A percentile compares a stretch with the other conserved stretches of the same genome.
Conservation (phyloP, 2,888 invertebrate species). For the Epirrita christyi region DNA sequence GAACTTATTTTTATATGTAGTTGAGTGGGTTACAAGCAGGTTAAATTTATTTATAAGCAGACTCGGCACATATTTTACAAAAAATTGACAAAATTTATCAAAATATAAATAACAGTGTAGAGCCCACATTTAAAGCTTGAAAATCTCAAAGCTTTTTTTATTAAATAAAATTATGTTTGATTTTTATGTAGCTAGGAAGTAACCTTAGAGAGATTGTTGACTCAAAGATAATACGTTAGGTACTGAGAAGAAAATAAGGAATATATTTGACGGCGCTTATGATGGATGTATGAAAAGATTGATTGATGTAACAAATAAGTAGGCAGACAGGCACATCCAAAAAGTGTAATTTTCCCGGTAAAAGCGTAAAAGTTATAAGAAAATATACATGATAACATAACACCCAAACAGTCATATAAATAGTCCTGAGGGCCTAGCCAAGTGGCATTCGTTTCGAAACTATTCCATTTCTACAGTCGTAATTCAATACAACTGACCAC, state of each 20-base stretch:
- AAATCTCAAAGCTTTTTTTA: background rate
- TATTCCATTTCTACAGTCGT: too few species aligned
- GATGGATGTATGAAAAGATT: constrained; percentile 42
- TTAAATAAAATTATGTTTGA: background rate
- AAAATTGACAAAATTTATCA: background rate
- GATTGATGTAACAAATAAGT: constrained; percentile 38
- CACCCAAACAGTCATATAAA: too few species aligned
- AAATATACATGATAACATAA: constrained; percentile 6
- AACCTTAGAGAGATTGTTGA: background rate
- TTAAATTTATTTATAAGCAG: too few species aligned
- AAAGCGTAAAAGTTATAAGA: constrained; percentile 7
- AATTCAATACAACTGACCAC: too few species aligned
- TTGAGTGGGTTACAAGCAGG: too few species aligned
- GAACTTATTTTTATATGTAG: too few species aligned
- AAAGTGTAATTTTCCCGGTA: constrained; percentile 22
- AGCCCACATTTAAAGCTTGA: background rate
- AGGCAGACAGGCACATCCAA: constrained; percentile 22
- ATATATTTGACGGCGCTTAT: constrained; percentile 34
- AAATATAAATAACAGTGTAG: background rate
- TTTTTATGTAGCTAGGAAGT: background rate
- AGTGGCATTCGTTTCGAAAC: too few species aligned
- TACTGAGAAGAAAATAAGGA: constrained; percentile 21
- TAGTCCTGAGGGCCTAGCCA: too few species aligned
- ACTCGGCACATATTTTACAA: too few species aligned
- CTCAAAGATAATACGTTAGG: constrained; percentile 19